phyloP scores from a whole-genome alignment of 2,113 vertebrate species.

The Oxyruncus cristatus region DNA sequence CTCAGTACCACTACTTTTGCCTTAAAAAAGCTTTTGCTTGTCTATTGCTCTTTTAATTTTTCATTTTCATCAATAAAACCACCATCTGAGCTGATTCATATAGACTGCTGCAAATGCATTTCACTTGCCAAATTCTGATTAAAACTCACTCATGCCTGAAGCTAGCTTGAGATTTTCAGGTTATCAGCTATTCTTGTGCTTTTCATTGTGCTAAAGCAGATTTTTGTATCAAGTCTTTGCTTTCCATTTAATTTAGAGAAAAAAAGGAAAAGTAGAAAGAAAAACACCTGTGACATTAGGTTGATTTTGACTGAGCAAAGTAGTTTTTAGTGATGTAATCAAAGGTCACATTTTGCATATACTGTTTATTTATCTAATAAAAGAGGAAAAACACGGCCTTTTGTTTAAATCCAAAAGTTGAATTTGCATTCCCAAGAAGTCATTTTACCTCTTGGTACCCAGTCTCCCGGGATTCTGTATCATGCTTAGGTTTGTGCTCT shows the following conservation, averaged over 20 bases:
- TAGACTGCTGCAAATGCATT: conserved; percentile 7
- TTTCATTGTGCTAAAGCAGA: neutral
- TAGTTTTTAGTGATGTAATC: neutral
- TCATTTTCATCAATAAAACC: conserved; percentile 22
- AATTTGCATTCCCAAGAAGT: neutral
- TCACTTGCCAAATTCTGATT: conserved; percentile 32
- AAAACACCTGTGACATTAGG: neutral
- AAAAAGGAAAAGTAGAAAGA: neutral
- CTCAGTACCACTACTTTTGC: neutral
- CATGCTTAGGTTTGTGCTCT: neutral
- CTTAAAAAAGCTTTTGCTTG: neutral
- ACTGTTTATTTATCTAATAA: neutral
- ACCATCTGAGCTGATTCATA: neutral
- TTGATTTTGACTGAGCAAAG: neutral
- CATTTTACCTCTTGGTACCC: neutral
- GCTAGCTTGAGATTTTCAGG: conserved; percentile 1
- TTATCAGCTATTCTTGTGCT: conserved; percentile 15
- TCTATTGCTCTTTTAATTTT: neutral
- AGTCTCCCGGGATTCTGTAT: neutral
- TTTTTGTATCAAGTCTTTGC: neutral
- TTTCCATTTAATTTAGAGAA: neutral
- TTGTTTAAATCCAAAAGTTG: neutral
- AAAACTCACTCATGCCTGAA: conserved; percentile 20
- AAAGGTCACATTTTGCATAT: neutral
- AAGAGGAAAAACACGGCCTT: neutral